phyloP scores from a whole-genome alignment of 1,140 invertebrate genomes.

The Battus philenor region DNA sequence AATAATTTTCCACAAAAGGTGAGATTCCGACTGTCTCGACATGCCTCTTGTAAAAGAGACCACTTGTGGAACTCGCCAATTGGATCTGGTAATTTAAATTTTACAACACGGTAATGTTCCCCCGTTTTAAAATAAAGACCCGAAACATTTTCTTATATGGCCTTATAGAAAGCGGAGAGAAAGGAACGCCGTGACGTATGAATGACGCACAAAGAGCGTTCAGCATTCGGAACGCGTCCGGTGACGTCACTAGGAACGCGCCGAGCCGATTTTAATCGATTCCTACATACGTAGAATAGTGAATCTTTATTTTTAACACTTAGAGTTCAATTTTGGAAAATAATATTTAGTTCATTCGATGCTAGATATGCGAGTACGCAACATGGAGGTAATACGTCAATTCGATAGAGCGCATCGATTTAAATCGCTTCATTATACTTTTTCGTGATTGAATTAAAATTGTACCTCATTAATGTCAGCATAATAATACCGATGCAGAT shows the following conservation, averaged over 20 bases:
- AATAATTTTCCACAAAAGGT: too few species aligned
- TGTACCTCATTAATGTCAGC: conserved; percentile 13
- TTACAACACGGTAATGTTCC: too few species aligned
- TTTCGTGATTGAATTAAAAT: conserved; percentile 11
- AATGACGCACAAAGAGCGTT: conserved; percentile 40
- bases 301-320: conserved; percentile 1
- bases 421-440: conserved; percentile 27
- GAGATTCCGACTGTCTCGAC: too few species aligned
- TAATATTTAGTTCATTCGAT: neutral
- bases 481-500: conserved; percentile 1
- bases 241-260: conserved; percentile 44
- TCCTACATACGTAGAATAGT: neutral
- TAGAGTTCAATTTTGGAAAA: conserved; percentile 12
- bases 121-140: too few species aligned
- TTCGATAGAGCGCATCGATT: conserved; percentile 22
- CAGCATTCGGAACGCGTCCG: conserved; percentile 37
- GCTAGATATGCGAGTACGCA: conserved; percentile 13
- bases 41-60: too few species aligned
- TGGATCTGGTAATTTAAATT: too few species aligned
- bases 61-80: too few species aligned
- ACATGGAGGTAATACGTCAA: conserved; percentile 26
- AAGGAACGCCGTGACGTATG: conserved; percentile 44
- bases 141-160: too few species aligned
- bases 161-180: conserved; percentile 39
- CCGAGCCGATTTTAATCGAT: conserved; percentile 4